phyloP scores from a whole-genome alignment of 1,140 invertebrate species.

The Aphelenchoides avenae region DNA sequence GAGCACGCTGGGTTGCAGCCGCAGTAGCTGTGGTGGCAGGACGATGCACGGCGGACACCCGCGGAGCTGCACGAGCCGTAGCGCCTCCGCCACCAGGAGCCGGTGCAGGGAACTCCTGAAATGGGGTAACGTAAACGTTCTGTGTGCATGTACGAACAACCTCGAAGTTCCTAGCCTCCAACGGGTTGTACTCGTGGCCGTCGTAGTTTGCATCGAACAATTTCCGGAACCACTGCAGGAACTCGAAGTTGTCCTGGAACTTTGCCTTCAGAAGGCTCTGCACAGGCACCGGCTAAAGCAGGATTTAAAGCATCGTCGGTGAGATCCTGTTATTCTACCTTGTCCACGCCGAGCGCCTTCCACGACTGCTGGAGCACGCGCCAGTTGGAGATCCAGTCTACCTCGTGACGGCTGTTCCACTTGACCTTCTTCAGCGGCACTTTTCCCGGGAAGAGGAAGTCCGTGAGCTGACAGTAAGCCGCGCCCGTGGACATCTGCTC shows the following conservation, averaged over 20 bases:
- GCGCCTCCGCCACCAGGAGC: conserved; percentile 33
- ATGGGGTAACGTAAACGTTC: background rate
- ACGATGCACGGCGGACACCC: too few species aligned
- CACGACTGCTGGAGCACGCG: conserved; percentile 95
- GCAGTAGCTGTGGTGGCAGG: background rate
- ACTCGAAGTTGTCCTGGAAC: conserved; percentile 93
- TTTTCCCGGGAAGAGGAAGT: conserved; percentile 86
- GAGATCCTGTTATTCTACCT: conserved; percentile 68
- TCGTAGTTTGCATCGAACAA: conserved; percentile 99
- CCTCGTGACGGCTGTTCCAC: conserved; percentile 94
- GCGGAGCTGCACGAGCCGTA: conserved; percentile 1
- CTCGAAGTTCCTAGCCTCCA: conserved; percentile 76
- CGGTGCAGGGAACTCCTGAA: conserved; percentile 25
- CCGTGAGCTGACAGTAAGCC: conserved; percentile 79
- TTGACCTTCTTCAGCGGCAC: conserved; percentile 91
- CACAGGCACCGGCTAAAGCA: conserved; percentile 82
- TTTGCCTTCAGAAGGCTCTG: conserved; percentile 92
- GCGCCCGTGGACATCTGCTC: conserved; percentile 88
- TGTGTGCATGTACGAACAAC: conserved; percentile 39
- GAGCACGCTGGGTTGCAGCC: conserved; percentile 1
- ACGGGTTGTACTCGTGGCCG: conserved; percentile 84
- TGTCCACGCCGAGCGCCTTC: conserved; percentile 94
- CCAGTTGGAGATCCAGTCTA: conserved; percentile 98
- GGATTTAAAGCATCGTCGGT: conserved; percentile 5
- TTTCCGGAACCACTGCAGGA: conserved; percentile 99